Conservation (phyloP, 35 echinoderm and acorn worm species). For the Patiria miniata region DNA sequence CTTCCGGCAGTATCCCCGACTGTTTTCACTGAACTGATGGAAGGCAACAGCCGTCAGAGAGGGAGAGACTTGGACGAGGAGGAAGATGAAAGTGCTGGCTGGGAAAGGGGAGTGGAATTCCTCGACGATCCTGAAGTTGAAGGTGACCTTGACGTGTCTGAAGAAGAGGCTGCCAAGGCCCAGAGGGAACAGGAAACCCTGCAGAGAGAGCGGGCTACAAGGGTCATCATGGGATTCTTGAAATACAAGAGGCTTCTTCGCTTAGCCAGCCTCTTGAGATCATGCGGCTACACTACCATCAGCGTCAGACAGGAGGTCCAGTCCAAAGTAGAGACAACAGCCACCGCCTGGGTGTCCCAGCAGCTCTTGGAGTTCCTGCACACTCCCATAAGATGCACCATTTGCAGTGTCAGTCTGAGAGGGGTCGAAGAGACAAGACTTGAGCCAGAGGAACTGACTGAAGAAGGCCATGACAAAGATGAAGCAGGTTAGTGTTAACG, state of each 20-base stretch:
- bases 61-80: not conserved
- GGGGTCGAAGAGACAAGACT: not conserved
- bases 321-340: not conserved
- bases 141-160: not conserved
- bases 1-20: not conserved
- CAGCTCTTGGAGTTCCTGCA: not conserved
- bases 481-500: not conserved
- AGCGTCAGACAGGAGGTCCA: too few species aligned
- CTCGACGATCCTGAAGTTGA: not conserved
- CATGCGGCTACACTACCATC: too few species aligned
- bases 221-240: too few species aligned
- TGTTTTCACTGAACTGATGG: not conserved
- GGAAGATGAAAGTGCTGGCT: not conserved
- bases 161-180: too few species aligned
- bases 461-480: not conserved
- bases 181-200: too few species aligned
- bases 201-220: too few species aligned
- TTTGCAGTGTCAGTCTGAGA: not conserved
- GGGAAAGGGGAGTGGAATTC: not conserved
- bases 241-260: too few species aligned
- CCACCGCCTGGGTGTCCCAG: not conserved
- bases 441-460: not conserved
- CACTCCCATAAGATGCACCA: not conserved
- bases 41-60: not conserved
- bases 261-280: too few species aligned